Base-by-base conservation (phyloP, 2,888 invertebrate genomes). In the Eupeodes luniger region DNA sequence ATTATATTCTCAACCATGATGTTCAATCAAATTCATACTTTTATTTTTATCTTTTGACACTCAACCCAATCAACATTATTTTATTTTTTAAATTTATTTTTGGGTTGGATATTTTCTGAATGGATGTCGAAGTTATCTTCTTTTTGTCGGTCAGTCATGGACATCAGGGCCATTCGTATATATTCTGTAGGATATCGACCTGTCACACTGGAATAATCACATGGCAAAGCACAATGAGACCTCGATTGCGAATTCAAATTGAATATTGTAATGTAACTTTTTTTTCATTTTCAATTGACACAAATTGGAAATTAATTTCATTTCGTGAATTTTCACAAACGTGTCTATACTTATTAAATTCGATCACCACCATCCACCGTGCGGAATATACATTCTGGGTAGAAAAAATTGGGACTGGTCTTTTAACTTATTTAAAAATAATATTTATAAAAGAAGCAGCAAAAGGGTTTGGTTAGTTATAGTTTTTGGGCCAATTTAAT, bases 191-290 rank as follows among this genome's bases (percentile, higher is more conserved):
- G n/a, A 36, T 40, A 61, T 0, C 62, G 0, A 47, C 16, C 47
- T 64, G 64, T 47, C 64, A 64, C 64, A 59, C n/a, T 59, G 34
- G 34, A 64, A 19, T 44, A 19, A 19, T 12, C 40, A 27, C 27
- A 27, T 27, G 27, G 4, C 7, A 61, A 4, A 36, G 9, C 44
- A 16, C 16, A 11, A 62, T 36, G 16, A 61, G 9, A 61, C 44
- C 12, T 64, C 19, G 40, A 64, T 19, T 44, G 11, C 64, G 44
- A 44, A 64, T 44, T 44, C 4, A 44, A 64, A 64, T 64, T 64
- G 19, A 47, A 40, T 40, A 40, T 40, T 40, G 40, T 40, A 64
- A 44, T 61, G 10, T 11, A 62, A 36, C 5, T 10, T 10, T 55
- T 10, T 61, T 40, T 40, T 61, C 16, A 5, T 61, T 40, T 5